Percentiles rank a stretch among this genome's conserved stretches.
Evolutionary conservation across 2,888 invertebrate genomes (phyloP).

Genomic region (Hemicrepidius hirtus): DNA sequence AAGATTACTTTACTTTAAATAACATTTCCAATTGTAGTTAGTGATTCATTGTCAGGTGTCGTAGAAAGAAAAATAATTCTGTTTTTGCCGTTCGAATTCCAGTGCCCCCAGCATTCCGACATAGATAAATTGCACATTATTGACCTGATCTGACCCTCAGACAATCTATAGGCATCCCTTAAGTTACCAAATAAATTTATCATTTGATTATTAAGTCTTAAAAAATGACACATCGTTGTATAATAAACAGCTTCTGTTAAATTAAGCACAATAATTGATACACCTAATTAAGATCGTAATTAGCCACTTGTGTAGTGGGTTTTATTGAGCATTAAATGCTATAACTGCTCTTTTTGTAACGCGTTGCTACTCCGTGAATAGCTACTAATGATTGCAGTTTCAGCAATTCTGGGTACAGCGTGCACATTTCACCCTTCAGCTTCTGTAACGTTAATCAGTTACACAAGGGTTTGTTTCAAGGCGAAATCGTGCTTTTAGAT

Average conservation of each 20-base stretch:
- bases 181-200: not conserved
- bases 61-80: too few relatives aligned
- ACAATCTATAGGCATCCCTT: too few relatives aligned
- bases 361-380: slow-evolving; percentile 47
- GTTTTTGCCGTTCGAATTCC: too few relatives aligned
- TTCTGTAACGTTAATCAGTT: slow-evolving; percentile 43
- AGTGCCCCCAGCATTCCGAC: too few relatives aligned
- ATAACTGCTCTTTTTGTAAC: slow-evolving; percentile 51
- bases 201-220: not conserved
- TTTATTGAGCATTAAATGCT: slow-evolving; percentile 51
- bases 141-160: too few relatives aligned
- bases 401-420: slow-evolving; percentile 46
- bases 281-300: slow-evolving; percentile 51
- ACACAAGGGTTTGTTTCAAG: slow-evolving; percentile 34
- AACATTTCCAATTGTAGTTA: too few relatives aligned
- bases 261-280: slow-evolving; percentile 47
- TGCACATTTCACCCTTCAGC: slow-evolving; percentile 49
- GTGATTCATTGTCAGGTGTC: too few relatives aligned
- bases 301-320: slow-evolving; percentile 49
- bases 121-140: too few relatives aligned
- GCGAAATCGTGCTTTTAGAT: slow-evolving; percentile 28
- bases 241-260: slow-evolving; percentile 20
- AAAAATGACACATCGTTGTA: not conserved
- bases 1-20: too few relatives aligned
- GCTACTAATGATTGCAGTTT: slow-evolving; percentile 52